Percentiles rank a stretch among this genome's conserved stretches.
Evolutionary conservation across 2,113 vertebrate species (phyloP).

Genomic region (Ophthalmolycus amberensis): DNA sequence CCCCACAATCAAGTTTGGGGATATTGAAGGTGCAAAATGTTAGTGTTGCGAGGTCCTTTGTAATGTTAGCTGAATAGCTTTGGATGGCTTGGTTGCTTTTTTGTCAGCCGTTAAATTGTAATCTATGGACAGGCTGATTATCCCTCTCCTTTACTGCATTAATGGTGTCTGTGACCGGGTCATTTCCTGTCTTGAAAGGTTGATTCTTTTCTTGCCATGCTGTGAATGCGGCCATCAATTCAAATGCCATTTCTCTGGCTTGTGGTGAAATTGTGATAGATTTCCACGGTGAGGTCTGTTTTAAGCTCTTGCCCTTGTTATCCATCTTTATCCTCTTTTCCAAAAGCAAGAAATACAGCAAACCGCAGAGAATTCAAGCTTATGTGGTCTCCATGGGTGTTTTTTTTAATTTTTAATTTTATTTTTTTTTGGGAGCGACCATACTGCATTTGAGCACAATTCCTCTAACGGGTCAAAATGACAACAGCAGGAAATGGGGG

Average conservation of each 20-base stretch:
- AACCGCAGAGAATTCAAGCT: conserved; percentile 32
- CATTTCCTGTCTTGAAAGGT: conserved; percentile 61
- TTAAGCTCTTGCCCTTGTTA: conserved; percentile 36
- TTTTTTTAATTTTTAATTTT: neutral
- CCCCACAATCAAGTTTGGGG: conserved; percentile 26
- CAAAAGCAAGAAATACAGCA: conserved; percentile 15
- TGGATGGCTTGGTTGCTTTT: conserved; percentile 56
- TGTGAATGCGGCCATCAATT: conserved; percentile 47
- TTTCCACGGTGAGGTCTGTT: conserved; percentile 33
- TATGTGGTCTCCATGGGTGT: conserved; percentile 17
- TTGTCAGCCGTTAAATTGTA: conserved; percentile 56
- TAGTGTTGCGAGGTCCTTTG: conserved; percentile 44
- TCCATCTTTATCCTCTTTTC: conserved; percentile 17
- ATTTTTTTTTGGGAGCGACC: neutral
- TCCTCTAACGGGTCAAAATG: conserved; percentile 22
- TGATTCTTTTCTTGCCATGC: conserved; percentile 41
- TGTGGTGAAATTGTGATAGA: conserved; percentile 41
- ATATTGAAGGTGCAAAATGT: conserved; percentile 35
- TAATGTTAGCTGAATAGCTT: conserved; percentile 36
- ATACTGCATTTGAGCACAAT: conserved; percentile 35
- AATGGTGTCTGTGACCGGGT: conserved; percentile 64
- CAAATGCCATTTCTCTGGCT: conserved; percentile 34
- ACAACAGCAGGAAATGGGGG: conserved; percentile 14
- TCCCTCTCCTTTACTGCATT: conserved; percentile 53
- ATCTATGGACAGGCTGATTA: conserved; percentile 65